Evolutionary conservation across 2,797 vertebrate species (phyloP).

Genomic region (Tiaroga cobitis): DNA sequence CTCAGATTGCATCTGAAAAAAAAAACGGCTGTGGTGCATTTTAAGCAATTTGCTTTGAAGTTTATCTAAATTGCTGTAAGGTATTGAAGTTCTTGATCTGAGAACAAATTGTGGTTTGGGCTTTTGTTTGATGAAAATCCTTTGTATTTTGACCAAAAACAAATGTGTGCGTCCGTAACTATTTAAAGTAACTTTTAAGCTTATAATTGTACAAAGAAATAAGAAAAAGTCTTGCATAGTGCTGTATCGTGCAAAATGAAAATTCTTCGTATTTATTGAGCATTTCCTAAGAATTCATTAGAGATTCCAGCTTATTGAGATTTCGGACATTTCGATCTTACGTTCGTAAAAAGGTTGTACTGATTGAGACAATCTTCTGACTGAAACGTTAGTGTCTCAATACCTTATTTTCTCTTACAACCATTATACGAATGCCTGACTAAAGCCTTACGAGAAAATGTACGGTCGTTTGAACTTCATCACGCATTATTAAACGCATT

Average conservation of each 20-base stretch:
- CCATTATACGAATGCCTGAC: neutral
- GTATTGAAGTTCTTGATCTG: slow-evolving; percentile 27
- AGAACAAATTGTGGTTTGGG: neutral
- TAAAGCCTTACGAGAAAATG: neutral
- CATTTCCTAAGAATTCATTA: neutral
- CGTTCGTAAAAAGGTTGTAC: neutral
- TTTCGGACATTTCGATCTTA: neutral
- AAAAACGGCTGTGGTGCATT: slow-evolving; percentile 10
- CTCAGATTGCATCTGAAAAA: slow-evolving; percentile 19
- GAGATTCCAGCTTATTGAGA: neutral
- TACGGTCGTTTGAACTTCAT: neutral
- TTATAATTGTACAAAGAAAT: neutral
- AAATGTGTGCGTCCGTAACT: neutral
- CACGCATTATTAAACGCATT: neutral
- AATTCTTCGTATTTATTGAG: neutral
- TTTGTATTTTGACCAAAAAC: neutral
- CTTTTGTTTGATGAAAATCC: slow-evolving; percentile 14
- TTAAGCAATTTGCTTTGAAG: slow-evolving; percentile 33
- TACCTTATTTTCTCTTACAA: neutral
- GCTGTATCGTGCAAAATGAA: neutral
- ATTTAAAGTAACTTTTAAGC: neutral
- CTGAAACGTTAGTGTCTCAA: neutral
- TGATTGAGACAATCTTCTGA: neutral
- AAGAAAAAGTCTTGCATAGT: no score
- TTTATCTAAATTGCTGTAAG: slow-evolving; percentile 43